Base-by-base conservation (phyloP, 2,888 invertebrate species). In the Cybosia mesomella region DNA sequence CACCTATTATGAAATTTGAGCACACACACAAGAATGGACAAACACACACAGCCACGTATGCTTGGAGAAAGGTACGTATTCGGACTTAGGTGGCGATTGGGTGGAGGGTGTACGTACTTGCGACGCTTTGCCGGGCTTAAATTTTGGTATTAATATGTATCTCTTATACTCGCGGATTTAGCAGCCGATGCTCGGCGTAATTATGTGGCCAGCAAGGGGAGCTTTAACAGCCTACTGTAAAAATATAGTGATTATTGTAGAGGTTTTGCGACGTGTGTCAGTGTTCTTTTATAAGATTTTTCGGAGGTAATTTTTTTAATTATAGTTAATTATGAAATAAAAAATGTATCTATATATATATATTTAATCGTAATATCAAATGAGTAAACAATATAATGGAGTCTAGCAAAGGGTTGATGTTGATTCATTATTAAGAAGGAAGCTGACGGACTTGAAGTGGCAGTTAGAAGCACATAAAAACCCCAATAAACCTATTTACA, bases 111-210 rank as follows among this genome's bases (percentile, higher is more conserved):
- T 75, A 82, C 85, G 88, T 90, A 91, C 93, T 92, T 91, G 90
- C 90, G 89, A 91, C 89, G 88, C 87, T 89, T 85, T 85, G 89
- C 87, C 90, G 87, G 87, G 91, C 92, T 93, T 91, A 93, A 93
- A 94, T 93, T 93, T 90, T 89, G 91, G 90, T 92, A 93, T 93
- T 94, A 93, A 92, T 93, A 92, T 93, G 92, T 93, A 92, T 93
- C 91, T 92, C 90, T 90, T 89, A 88, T 88, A 88, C 87, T 87
- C 90, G 87, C 89, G 89, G 90, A 90, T 92, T 91, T 91, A 84
- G 85, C 88, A 86, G 85, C 87, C 87, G 85, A 89, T 88, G 87
- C 83, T 85, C 72, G 77, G 81, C 85, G 86, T 89, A 90, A 92
- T 92, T 91, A 89, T 86, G 86, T 82, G 83, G 84, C 79, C 77